Percentiles rank a stretch among this genome's conserved stretches.
These are phyloP conservation scores for Oenanthe melanoleuca DNA, from an alignment of 2,113 vertebrate genomes.

Conservation along the genomic window DNA sequence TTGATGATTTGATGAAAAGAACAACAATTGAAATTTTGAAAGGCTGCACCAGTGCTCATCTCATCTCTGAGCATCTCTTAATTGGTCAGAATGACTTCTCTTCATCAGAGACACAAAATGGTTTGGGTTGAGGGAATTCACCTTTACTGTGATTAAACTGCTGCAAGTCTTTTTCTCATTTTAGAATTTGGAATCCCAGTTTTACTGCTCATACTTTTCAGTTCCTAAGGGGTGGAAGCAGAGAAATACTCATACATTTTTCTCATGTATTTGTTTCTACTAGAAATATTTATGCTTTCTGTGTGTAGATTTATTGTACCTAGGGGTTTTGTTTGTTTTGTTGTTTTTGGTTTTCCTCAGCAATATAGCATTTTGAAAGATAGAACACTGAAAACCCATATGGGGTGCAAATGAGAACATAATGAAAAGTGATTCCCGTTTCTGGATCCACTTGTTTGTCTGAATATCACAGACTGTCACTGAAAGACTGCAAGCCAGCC, in stretches of 20 bases:
- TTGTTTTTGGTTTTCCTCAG: constrained; percentile 1
- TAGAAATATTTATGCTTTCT: constrained; percentile 6
- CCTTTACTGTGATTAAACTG: background rate
- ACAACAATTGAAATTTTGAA: background rate
- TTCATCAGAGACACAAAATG: background rate
- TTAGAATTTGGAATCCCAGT: background rate
- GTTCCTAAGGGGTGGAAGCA: background rate
- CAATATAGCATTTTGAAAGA: constrained; percentile 1
- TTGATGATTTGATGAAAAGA: background rate
- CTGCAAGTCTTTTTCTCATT: background rate
- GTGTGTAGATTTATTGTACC: constrained; percentile 18
- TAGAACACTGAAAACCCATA: constrained; percentile 20
- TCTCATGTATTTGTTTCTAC: background rate
- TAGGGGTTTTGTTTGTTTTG: constrained; percentile 28
- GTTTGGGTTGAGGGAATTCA: background rate
- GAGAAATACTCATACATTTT: background rate
- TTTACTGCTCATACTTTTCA: background rate
- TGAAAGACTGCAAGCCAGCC: background rate
- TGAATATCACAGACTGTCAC: constrained; percentile 16
- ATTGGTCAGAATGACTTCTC: background rate
- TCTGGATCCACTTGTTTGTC: constrained; percentile 9
- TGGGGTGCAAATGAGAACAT: constrained; percentile 50
- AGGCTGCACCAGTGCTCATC: background rate
- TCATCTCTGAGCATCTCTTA: background rate
- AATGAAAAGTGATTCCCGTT: constrained; percentile 44